A percentile compares a stretch with the other conserved stretches of the same genome.
phyloP scores from a whole-genome alignment of 2,113 vertebrate genomes.

The Mus pahari region DNA sequence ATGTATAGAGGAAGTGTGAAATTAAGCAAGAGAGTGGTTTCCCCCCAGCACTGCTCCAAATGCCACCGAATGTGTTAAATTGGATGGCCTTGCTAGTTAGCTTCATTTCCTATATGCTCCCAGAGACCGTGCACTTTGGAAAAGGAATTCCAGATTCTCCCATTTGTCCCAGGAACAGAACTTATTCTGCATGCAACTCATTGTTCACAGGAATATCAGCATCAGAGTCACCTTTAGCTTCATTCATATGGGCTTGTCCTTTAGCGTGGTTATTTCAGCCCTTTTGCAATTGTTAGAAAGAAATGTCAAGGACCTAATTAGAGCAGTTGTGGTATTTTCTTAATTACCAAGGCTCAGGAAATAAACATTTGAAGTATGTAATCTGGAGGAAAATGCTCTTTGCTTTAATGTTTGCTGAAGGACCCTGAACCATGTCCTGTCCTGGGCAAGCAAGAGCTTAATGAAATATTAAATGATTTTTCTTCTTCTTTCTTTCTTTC shows the following conservation, averaged over 20 bases:
- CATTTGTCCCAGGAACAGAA: constrained; percentile 57
- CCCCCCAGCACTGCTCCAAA: constrained; percentile 65
- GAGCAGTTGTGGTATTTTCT: constrained; percentile 50
- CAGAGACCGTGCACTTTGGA: background rate
- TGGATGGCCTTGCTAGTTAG: constrained; percentile 57
- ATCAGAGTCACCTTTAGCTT: background rate
- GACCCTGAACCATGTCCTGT: background rate
- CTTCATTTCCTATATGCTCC: constrained; percentile 54
- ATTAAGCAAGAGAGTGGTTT: constrained; percentile 52
- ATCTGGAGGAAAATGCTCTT: constrained; percentile 34
- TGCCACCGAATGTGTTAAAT: constrained; percentile 66
- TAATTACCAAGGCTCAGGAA: constrained; percentile 47
- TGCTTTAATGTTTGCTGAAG: constrained; percentile 43
- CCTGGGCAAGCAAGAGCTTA: background rate
- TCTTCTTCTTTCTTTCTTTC: background rate
- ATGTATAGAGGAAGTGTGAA: constrained; percentile 76
- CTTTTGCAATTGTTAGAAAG: constrained; percentile 20
- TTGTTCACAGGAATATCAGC: background rate
- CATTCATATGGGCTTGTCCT: background rate
- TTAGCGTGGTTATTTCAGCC: background rate
- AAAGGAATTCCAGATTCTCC: constrained; percentile 42
- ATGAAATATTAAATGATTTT: background rate
- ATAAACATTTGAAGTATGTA: constrained; percentile 1
- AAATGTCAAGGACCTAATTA: constrained; percentile 59
- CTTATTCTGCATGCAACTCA: background rate